Base-by-base conservation (phyloP, 2,888 invertebrate genomes). In the Sepiola atlantica region DNA sequence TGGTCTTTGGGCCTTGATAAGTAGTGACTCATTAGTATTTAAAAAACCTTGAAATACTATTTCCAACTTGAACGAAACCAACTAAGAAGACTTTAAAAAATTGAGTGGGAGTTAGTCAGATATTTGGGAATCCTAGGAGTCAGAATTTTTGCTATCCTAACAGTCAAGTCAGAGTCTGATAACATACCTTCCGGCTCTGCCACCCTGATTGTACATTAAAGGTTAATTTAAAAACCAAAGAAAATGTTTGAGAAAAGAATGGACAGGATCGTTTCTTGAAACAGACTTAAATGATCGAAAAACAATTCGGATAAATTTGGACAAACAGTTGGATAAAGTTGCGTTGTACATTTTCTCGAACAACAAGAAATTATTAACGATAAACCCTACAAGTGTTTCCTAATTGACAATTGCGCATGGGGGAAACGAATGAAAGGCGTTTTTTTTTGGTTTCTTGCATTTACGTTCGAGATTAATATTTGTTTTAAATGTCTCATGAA, bases 401-500 rank as follows among this genome's bases (percentile, higher is more conserved):
- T 32, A n/a, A 77, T 77, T 77, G 77, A 77, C n/a, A 18, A 77
- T 77, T 77, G 77, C 18, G 32, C 77, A n/a, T n/a, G 77, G n/a
- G 77, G 16, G 20, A 21, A 32, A 77, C 16, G 77, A n/a, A 32
- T 77, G n/a, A 77, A n/a, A 18, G 28, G 3, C n/a, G n/a, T 77
- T 77, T 77, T 77, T 32, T 45, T 45, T 2, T 45, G 45, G 45
- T 45, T 8, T 45, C 4, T 77, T 77, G n/a, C 77, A 77, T 77
- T n/a, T 77, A 77, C 16, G 3, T n/a, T 32, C 16, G 12, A 77
- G 77, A 77, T n/a, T n/a, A 77, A 77, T 77, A 77, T 77, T 32
- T 77, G 77, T 77, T 77, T 77, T 3, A 77, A 77, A 77, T 77
- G 77, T 77, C 77, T 77, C 77, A 77, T n/a, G 77, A 77, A 77